Base-by-base conservation (phyloP, 2,888 invertebrate genomes). In the Platypus cylindrus region DNA sequence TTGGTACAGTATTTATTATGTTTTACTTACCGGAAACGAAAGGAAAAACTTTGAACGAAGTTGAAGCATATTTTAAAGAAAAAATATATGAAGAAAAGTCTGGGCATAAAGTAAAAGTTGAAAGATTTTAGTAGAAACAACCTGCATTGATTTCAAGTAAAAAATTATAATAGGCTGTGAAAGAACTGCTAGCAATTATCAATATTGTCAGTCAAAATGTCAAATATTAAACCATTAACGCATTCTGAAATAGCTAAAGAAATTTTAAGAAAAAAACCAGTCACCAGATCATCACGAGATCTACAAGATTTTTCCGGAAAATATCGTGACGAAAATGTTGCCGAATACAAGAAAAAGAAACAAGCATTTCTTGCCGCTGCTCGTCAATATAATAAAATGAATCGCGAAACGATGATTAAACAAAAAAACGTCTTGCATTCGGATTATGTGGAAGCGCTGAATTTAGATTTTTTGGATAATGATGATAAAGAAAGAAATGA, bases 1-100 rank as follows among this genome's bases (percentile, higher is more conserved):
- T 70, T 5, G 78, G 77, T 3, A 70, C 73, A 14, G 40, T 66
- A 2, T 62, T 73, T 31, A 59, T 78, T 37, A 73, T 68, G 49
- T 64, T 69, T 30, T 68, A 66, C 37, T 54, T 80, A 26, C 80
- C 80, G 2, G 78, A 80, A 59, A 81, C 80, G 0, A 75, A 72
- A 48, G 73, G 77, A 3, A 75, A 72, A 44, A 73, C 75, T 16
- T 58, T 79, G 30, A 66, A 73, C 41, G 75, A 79, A 53, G 80
- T 80, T 40, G 78, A 79, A 50, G 72, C 72, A 27, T 60, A 60
- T 25, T 73, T 73, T 28, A 36, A 30, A 16, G 20, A 17, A 14
- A 14, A n/a, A n/a, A n/a, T n/a, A n/a, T n/a, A n/a, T n/a, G n/a
- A n/a, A n/a, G n/a, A n/a, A n/a, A n/a, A n/a, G n/a, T n/a, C n/a